A percentile compares a stretch with the other conserved stretches of the same genome.
Conservation (phyloP, 1,140 invertebrate species). For the Trichogramma pretiosum region DNA sequence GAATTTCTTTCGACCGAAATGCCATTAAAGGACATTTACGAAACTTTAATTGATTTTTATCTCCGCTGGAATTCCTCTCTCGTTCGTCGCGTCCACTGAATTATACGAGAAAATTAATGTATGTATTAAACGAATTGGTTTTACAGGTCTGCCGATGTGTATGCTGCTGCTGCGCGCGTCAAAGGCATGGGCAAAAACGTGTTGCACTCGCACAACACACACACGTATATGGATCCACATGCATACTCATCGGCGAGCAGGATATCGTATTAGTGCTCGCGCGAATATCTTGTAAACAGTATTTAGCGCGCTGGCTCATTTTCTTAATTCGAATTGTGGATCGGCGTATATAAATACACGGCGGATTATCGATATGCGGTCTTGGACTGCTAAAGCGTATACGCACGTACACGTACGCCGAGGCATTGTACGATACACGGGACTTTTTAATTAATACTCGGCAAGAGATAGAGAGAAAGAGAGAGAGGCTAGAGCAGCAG, state of each 20-base stretch:
- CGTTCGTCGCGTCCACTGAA: conserved; percentile 1
- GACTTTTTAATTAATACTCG: conserved; percentile 35
- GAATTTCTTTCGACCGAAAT: too few relatives aligned
- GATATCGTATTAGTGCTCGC: too few relatives aligned
- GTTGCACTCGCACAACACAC: too few relatives aligned
- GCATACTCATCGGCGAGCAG: too few relatives aligned
- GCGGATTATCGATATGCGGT: conserved; percentile 9
- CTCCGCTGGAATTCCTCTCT: too few relatives aligned
- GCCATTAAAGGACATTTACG: conserved; percentile 13
- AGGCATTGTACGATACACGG: conserved; percentile 21
- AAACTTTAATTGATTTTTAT: conserved; percentile 17
- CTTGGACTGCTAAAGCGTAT: background rate
- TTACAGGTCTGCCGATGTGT: too few relatives aligned
- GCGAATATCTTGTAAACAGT: conserved; percentile 10
- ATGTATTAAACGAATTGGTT: too few relatives aligned
- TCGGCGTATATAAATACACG: background rate
- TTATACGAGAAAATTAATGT: conserved; percentile 7
- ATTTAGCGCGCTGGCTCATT: conserved; percentile 18
- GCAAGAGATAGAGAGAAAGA: too few relatives aligned
- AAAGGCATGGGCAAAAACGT: background rate
- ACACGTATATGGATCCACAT: too few relatives aligned
- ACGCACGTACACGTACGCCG: background rate
- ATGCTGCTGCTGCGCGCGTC: too few relatives aligned
- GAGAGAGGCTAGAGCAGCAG: too few relatives aligned
- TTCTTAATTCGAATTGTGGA: conserved; percentile 11